Base-by-base conservation (phyloP, 2,113 vertebrate species). In the Brachyistius frenatus region DNA sequence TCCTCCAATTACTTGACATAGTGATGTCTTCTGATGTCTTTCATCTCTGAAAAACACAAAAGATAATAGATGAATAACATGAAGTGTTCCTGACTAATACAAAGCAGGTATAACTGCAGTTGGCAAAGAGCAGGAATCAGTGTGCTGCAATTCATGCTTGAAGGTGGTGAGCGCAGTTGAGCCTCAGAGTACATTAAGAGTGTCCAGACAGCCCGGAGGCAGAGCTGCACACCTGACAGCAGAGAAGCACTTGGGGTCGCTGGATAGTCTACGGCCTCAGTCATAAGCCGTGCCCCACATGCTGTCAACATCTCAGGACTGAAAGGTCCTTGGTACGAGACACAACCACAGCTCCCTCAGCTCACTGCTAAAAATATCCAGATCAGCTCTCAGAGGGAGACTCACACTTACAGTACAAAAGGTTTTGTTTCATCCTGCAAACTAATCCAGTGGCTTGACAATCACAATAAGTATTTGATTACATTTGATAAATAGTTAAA, bases 101-200 rank as follows among this genome's bases (percentile, higher is more conserved):
- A 62, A 49, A 55, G 31, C 35, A 72, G 35, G 15, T 35, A 71
- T 52, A 13, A 56, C 41, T 58, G 30, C 47, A 46, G 73, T 44
- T 15, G 47, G 8, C 49, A 56, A 70, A 65, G 63, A 81, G 58
- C 74, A 73, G 53, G 63, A 83, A 80, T 75, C 60, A 58, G 80
- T 72, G 89, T 80, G 83, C 56, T 57, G 74, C 66, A 41, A 53
- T 47, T 47, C 32, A 4, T 72, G 79, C 52, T 71, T 41, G 64
- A 39, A 55, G 56, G 49, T 60, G 68, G 57, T 55, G 70, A 50
- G 79, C 16, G 36, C 57, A 37, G 60, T 61, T 41, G 54, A 73
- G 74, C 80, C 82, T 84, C 78, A 63, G 78, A 89, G 60, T 78
- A 55, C 66, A 84, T 82, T 83, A 81, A 83, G 73, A 76, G 71